Conservation (phyloP, 1,140 invertebrate genomes). For the Brachionus sp. region DNA sequence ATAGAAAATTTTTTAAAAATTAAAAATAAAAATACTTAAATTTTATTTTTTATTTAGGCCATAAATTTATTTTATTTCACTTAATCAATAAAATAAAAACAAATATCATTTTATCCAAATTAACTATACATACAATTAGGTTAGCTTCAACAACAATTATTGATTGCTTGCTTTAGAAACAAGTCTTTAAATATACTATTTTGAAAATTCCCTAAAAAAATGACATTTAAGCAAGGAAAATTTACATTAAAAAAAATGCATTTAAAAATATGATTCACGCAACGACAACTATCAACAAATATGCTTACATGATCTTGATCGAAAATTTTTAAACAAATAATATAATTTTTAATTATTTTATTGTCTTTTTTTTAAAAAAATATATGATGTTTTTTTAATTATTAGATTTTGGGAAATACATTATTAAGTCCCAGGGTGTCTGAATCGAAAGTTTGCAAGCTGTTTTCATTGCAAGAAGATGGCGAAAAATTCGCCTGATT, state of each 20-base stretch:
- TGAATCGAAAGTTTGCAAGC: neutral
- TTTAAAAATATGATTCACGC: neutral
- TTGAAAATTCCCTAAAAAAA: neutral
- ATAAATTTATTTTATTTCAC: neutral
- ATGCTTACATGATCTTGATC: neutral
- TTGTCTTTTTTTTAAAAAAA: neutral
- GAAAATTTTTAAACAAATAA: neutral
- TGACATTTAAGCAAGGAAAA: neutral
- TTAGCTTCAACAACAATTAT: neutral
- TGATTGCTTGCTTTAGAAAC: neutral
- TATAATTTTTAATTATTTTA: neutral
- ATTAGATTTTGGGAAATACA: conserved; percentile 9
- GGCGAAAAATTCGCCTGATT: neutral
- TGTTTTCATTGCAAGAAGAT: neutral
- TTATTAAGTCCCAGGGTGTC: neutral
- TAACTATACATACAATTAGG: neutral
- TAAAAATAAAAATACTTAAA: no score
- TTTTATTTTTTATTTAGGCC: neutral
- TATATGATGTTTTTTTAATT: neutral
- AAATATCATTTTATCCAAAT: neutral
- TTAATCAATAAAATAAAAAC: neutral
- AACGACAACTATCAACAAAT: neutral
- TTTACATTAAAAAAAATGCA: neutral
- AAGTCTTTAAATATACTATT: neutral
- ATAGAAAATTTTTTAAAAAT: no score